Evolutionary conservation across 1,140 invertebrate genomes (phyloP).

Genomic region (Magallana angulata): DNA sequence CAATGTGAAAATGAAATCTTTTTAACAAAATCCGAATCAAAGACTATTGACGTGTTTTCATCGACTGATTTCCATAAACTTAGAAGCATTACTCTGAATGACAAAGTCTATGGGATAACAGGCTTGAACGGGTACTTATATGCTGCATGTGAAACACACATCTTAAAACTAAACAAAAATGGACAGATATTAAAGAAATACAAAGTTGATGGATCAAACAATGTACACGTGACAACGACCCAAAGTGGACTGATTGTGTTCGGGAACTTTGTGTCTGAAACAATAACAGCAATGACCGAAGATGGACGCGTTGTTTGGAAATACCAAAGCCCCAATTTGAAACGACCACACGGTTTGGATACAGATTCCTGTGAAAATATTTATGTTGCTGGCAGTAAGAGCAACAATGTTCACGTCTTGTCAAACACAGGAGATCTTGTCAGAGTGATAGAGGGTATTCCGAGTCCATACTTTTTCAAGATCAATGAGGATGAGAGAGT

Average conservation of each 20-base stretch:
- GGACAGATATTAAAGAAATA: neutral
- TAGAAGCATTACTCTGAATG: neutral
- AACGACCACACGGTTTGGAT: neutral
- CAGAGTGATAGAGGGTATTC: neutral
- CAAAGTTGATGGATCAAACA: neutral
- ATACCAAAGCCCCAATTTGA: neutral
- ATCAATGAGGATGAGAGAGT: neutral
- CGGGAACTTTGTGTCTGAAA: neutral
- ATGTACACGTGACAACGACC: neutral
- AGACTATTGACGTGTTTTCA: neutral
- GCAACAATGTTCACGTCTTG: constrained; percentile 1
- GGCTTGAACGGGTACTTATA: neutral
- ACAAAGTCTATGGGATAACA: neutral
- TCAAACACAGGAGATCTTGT: neutral
- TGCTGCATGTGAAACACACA: neutral
- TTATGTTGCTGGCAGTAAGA: neutral
- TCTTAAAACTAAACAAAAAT: neutral
- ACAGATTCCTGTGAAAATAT: neutral
- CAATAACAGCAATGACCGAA: neutral
- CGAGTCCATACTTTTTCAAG: neutral
- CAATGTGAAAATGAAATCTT: neutral
- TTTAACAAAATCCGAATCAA: neutral
- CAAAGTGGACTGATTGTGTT: neutral
- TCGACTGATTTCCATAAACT: neutral
- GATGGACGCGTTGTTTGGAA: neutral